phyloP scores from a whole-genome alignment of 2,888 invertebrate species.

The Epinotia demarniana region DNA sequence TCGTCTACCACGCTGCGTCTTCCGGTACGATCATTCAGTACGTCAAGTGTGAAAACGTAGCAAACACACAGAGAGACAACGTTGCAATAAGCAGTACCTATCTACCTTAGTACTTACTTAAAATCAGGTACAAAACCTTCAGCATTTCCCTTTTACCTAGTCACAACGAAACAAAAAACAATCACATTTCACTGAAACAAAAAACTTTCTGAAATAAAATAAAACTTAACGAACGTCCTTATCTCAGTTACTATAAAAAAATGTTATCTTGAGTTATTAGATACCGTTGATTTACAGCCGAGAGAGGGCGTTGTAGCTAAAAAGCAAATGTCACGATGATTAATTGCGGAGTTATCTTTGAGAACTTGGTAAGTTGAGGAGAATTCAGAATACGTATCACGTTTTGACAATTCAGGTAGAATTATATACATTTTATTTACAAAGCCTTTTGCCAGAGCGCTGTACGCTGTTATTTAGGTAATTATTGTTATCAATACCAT shows the following conservation, averaged over 20 bases:
- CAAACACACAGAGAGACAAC: too few species aligned
- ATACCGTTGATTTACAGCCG: conserved; percentile 77
- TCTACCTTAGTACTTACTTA: too few species aligned
- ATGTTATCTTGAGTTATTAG: conserved; percentile 76
- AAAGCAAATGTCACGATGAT: conserved; percentile 73
- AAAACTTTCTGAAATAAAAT: conserved; percentile 32
- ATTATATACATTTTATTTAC: neutral
- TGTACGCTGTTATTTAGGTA: neutral
- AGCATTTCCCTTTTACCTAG: neutral
- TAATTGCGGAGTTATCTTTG: conserved; percentile 61
- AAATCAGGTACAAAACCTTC: neutral
- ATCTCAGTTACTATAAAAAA: conserved; percentile 28
- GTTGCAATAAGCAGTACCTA: too few species aligned
- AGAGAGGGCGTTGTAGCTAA: conserved; percentile 62
- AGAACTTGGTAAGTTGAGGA: conserved; percentile 14
- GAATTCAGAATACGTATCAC: conserved; percentile 18
- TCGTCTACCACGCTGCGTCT: too few species aligned
- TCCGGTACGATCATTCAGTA: too few species aligned
- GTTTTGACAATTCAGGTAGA: conserved; percentile 1
- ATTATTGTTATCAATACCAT: neutral
- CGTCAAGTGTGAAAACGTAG: too few species aligned
- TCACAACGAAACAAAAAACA: neutral
- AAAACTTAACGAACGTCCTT: conserved; percentile 32
- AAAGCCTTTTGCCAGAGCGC: neutral
- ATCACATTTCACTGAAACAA: neutral